Base-by-base conservation (phyloP, 2,888 invertebrate species). In the Eupithecia vulgata region DNA sequence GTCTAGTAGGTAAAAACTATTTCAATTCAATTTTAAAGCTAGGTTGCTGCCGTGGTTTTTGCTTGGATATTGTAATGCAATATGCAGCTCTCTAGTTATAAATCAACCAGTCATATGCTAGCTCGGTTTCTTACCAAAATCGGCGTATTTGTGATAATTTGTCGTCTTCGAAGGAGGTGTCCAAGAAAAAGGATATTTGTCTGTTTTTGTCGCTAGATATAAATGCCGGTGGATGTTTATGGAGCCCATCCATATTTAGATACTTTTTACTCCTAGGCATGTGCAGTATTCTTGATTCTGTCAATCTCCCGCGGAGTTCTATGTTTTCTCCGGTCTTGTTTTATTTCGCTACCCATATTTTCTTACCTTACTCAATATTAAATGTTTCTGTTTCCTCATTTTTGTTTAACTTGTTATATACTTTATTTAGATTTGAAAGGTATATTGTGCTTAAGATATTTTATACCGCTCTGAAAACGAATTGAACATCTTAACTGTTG, bases 61-160 rank as follows among this genome's bases (percentile, higher is more conserved):
- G 25, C 57, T 57, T 57, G 57, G 5, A 25, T 25, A 57, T 57
- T 57, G 25, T 25, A 57, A 57, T 57, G 57, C 25, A 57, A 57
- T 45, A 45, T 45, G 45, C 17, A 45, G n/a, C 13, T 57, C 57
- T 57, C 57, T 57, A 48, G 52, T 12, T 57, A 69, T 21, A 69
- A 69, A 69, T 45, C 45, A 61, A 69, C 69, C 62, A 61, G 69
- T 69, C 57, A 25, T 17, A 15, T 62, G 34, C 37, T 61, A 7
- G 17, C 61, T 34, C 42, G 67, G 76, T 61, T 70, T n/a, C 64
- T 12, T 70, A 59, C 70, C 73, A 73, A 76, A 76, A 71, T 69
- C n/a, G 71, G 57, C 69, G 34, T 74, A 71, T 73, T 76, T 74
- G 74, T 64, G 57, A 69, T 71, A 67, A 76, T 76, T 76, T 74